A percentile compares a stretch with the other conserved stretches of the same genome.
These are phyloP conservation scores for Aphelenchoides fujianensis DNA, from an alignment of 1,140 invertebrate genomes.

Conservation along the genomic window DNA sequence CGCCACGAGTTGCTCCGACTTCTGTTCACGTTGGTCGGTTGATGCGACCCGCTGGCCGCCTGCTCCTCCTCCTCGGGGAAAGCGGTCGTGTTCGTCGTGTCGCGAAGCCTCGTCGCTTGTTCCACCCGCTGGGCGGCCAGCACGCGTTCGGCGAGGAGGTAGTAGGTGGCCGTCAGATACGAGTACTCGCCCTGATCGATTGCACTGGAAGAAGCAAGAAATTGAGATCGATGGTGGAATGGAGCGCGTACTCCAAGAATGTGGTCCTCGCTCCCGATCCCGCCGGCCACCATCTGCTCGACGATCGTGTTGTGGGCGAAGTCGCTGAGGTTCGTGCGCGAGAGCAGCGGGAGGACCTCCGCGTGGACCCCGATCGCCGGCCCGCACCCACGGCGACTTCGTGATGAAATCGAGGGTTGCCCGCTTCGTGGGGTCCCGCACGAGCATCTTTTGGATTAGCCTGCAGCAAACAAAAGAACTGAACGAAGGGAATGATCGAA, in stretches of 20 bases:
- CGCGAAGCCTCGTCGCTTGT: constrained; percentile 39
- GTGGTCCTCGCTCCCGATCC: constrained; percentile 75
- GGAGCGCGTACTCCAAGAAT: constrained; percentile 37
- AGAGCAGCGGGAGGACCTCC: constrained; percentile 75
- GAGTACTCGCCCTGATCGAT: constrained; percentile 94
- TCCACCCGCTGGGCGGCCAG: constrained; percentile 48
- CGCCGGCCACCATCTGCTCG: constrained; percentile 79
- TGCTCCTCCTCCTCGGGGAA: neutral
- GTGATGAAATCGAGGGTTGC: constrained; percentile 83
- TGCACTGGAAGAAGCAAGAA: constrained; percentile 72
- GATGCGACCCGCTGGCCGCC: neutral
- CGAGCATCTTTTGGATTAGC: constrained; percentile 84
- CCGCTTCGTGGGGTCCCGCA: constrained; percentile 83
- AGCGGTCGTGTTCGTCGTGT: neutral
- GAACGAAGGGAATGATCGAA: constrained; percentile 27
- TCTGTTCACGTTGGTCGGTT: constrained; percentile 24
- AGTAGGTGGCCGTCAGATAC: constrained; percentile 97
- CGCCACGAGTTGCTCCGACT: constrained; percentile 54
- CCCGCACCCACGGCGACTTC: constrained; percentile 75
- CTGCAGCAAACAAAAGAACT: constrained; percentile 64
- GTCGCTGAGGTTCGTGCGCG: constrained; percentile 78
- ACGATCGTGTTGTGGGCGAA: constrained; percentile 87
- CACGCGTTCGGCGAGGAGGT: constrained; percentile 87
- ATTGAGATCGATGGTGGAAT: constrained; percentile 25
- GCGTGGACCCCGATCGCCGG: constrained; percentile 65